Base-by-base conservation (phyloP, 1,140 invertebrate genomes). In the Drosophila ercepeae region DNA sequence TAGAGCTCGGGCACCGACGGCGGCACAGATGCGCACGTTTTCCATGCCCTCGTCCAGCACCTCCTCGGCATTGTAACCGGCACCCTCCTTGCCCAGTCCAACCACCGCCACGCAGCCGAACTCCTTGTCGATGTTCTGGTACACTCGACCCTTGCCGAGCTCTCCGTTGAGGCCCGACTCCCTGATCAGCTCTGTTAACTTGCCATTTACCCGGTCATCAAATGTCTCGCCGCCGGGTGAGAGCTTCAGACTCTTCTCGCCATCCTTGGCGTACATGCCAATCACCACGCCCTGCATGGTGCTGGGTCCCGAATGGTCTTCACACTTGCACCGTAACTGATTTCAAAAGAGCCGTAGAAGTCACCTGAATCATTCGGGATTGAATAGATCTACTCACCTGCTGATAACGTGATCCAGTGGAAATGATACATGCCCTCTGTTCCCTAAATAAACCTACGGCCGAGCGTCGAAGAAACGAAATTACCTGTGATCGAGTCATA, bases 71-170 rank as follows among this genome's bases (percentile, higher is more conserved):
- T 95, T 94, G 72, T 91, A 94, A 7, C 91, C 92, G 2, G 92
- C 90, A 60, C 94, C 94, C 69, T 94, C 92, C 16, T 92, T 92
- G 1, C 95, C 95, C 11, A 96, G 89, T 19, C 95, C 94, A 11
- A 94, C 94, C 1, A 96, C 92, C 7, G 94, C 94, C 0, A 96
- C 92, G 29, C 92, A 92, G 21, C 91, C 93, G 79, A 92, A 95
- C 34, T 93, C 92, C 8, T 92, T 91, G 70, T 94, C 94, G 84
- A 94, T 81, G 90, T 93, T 95, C 78, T 91, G 94, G 86, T 92
- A 95, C 68, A 93, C 90, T 75, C 92, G 92, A 50, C 79, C 93
- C 78, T 71, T 82, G 49, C 92, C 95, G 81, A 93, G 78, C 61
- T 72, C 60, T 1, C 92, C 75, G 2, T 55, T 75, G 14, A 89